A percentile compares a stretch with the other conserved stretches of the same genome.
phyloP scores from a whole-genome alignment of 92 coral and sea anemone genomes.

The Porites cylindrica region DNA sequence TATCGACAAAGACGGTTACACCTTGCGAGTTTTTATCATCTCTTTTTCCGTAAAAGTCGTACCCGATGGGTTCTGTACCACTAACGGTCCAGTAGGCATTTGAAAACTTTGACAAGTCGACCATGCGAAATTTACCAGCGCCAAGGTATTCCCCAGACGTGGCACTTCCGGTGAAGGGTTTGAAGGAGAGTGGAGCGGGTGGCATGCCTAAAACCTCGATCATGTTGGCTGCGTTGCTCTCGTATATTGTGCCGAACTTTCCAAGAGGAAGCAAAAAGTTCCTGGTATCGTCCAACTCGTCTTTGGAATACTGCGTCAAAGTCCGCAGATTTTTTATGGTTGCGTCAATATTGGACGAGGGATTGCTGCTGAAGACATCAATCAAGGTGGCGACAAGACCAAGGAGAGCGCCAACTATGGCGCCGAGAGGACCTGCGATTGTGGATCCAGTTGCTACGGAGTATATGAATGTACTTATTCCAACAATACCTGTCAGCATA shows the following conservation, averaged over 20 bases:
- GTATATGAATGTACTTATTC: constrained; percentile 36
- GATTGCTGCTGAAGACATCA: constrained; percentile 33
- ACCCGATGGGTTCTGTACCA: constrained; percentile 35
- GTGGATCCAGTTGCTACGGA: constrained; percentile 31
- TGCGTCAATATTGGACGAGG: constrained; percentile 41
- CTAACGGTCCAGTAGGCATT: constrained; percentile 35
- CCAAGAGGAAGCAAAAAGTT: constrained; percentile 23
- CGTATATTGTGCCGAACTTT: constrained; percentile 31
- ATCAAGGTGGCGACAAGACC: constrained; percentile 48
- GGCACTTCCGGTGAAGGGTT: constrained; percentile 24
- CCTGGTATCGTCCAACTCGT: constrained; percentile 33
- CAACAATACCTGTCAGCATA: constrained; percentile 36
- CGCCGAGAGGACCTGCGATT: constrained; percentile 40
- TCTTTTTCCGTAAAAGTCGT: constrained; percentile 41
- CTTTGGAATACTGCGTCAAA: constrained; percentile 31
- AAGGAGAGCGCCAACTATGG: constrained; percentile 35
- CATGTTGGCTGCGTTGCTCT: constrained; percentile 49
- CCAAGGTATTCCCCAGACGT: constrained; percentile 19
- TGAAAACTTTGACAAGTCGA: constrained; percentile 31
- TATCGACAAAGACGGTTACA: constrained; percentile 42
- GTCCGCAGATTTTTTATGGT: constrained; percentile 27
- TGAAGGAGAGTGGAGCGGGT: constrained; percentile 38
- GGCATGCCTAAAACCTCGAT: constrained; percentile 43
- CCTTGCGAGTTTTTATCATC: constrained; percentile 23
- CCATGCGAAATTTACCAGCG: constrained; percentile 44